Conservation (phyloP, 2,888 invertebrate species). For the Microdon myrmicae region DNA sequence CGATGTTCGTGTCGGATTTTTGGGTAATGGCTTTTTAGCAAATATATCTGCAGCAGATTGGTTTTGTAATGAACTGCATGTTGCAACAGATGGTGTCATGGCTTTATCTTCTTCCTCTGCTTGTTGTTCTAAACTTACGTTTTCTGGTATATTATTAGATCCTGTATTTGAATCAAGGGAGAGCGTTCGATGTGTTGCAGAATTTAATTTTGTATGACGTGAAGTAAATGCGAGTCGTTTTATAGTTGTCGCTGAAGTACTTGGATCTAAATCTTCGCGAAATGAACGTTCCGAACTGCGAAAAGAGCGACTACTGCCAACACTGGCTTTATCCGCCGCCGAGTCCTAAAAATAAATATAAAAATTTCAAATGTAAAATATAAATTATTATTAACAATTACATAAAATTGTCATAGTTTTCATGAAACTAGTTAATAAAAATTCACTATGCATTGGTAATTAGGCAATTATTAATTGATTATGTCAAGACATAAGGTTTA, state of each 20-base stretch:
- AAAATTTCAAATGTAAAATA: conserved; percentile 4
- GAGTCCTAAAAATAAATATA: conserved; percentile 50
- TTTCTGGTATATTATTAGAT: conserved; percentile 56
- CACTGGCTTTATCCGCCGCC: conserved; percentile 56
- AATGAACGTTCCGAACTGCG: conserved; percentile 56
- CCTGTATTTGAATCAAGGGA: conserved; percentile 56
- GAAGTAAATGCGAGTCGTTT: conserved; percentile 54
- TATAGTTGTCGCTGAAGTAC: conserved; percentile 50
- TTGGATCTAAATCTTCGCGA: conserved; percentile 55
- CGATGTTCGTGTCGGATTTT: conserved; percentile 54
- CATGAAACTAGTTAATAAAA: neutral
- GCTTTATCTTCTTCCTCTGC: conserved; percentile 54
- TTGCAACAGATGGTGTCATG: conserved; percentile 23
- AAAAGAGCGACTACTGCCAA: conserved; percentile 57
- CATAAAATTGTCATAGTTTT: neutral
- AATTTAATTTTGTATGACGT: conserved; percentile 54
- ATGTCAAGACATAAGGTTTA: too few species aligned
- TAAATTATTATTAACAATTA: too few species aligned
- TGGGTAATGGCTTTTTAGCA: conserved; percentile 20
- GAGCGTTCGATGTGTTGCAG: conserved; percentile 55
- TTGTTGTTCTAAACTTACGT: conserved; percentile 55
- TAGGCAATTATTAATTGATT: too few species aligned
- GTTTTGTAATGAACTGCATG: conserved; percentile 3
- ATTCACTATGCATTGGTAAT: too few species aligned
- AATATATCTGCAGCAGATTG: neutral